phyloP scores from a whole-genome alignment of 1,140 invertebrate species.

The Colletes latitarsis region DNA sequence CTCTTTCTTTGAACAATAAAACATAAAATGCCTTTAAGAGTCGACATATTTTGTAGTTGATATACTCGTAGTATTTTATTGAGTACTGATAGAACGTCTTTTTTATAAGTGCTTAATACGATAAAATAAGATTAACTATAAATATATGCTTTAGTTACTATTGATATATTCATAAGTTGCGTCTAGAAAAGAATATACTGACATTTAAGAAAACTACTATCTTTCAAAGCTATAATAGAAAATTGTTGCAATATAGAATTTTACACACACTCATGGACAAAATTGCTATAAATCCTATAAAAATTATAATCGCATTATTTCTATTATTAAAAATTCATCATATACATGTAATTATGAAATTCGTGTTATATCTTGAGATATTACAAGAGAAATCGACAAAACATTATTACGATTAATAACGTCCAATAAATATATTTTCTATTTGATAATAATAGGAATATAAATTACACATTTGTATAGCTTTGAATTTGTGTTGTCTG shows the following conservation, averaged over 20 bases:
- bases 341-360: neutral
- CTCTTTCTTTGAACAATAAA: neutral
- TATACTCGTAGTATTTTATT: slow-evolving; percentile 15
- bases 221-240: neutral
- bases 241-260: neutral
- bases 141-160: slow-evolving; percentile 7
- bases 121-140: neutral
- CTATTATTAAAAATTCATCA: too few species aligned
- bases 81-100: neutral
- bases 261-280: too few species aligned
- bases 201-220: slow-evolving; percentile 9
- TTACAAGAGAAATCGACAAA: neutral
- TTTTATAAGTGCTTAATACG: neutral
- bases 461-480: neutral
- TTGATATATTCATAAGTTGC: slow-evolving; percentile 10
- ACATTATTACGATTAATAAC: neutral
- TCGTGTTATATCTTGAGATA: neutral
- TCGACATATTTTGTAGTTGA: slow-evolving; percentile 28
- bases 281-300: too few species aligned
- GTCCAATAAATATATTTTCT: neutral
- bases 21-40: slow-evolving; percentile 17
- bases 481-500: slow-evolving; percentile 16
- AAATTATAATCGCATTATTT: too few species aligned
- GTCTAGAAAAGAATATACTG: neutral
- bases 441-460: neutral